Conservation (phyloP, 2,888 invertebrate genomes). For the Xylophagus ater region DNA sequence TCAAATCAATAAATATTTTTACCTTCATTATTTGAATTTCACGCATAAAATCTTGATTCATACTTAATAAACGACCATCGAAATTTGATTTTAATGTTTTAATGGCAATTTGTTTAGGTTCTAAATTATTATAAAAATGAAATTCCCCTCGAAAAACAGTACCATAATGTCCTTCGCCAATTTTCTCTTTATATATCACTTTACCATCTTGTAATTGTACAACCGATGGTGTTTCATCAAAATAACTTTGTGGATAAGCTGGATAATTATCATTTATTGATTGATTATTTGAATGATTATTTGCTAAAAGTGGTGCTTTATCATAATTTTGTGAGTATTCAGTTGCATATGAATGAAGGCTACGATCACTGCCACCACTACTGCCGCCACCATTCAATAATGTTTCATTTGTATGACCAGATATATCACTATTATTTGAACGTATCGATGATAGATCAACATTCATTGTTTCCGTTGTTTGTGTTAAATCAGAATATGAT, state of each 20-base stretch:
- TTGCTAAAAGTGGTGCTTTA: conserved; percentile 9
- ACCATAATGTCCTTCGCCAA: conserved; percentile 69
- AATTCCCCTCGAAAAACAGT: conserved; percentile 62
- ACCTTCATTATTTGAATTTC: conserved; percentile 86
- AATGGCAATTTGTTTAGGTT: conserved; percentile 49
- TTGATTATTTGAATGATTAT: conserved; percentile 4
- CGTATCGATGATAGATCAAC: conserved; percentile 1
- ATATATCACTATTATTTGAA: conserved; percentile 8
- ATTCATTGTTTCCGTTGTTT: conserved; percentile 13
- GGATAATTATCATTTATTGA: conserved; percentile 12
- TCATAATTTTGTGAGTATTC: conserved; percentile 9
- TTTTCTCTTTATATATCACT: conserved; percentile 29
- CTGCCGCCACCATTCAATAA: conserved; percentile 13
- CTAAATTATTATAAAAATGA: conserved; percentile 23
- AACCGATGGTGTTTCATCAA: conserved; percentile 25
- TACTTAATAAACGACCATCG: too few species aligned
- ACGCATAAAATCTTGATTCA: conserved; percentile 62
- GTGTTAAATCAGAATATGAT: conserved; percentile 19
- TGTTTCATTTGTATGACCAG: conserved; percentile 13
- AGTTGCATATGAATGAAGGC: conserved; percentile 5
- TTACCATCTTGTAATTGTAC: conserved; percentile 28
- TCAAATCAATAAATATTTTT: conserved; percentile 13
- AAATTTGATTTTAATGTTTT: conserved; percentile 50
- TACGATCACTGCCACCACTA: conserved; percentile 12
- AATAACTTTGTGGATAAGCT: conserved; percentile 8